Conservation (phyloP, 1,140 invertebrate genomes). For the Gyrodactylus bullatarudis region DNA sequence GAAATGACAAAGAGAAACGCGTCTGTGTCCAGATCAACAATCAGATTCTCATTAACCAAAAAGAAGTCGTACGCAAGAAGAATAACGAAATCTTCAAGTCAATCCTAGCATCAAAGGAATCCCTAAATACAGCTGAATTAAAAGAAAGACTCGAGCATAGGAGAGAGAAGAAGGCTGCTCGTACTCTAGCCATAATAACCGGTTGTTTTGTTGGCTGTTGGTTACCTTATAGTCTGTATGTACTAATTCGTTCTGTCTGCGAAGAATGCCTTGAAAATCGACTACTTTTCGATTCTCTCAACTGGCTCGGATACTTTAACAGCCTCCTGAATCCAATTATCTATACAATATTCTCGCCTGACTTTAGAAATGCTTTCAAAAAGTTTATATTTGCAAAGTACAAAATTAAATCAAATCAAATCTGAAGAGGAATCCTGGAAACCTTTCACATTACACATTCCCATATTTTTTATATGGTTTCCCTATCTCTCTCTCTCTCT, state of each 20-base stretch:
- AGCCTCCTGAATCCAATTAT: constrained; percentile 67
- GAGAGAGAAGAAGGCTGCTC: constrained; percentile 21
- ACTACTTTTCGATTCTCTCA: constrained; percentile 21
- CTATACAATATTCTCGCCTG: constrained; percentile 86
- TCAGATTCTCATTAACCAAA: too few relatives aligned
- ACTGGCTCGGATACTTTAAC: constrained; percentile 76
- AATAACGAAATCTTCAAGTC: neutral
- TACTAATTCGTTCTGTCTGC: constrained; percentile 19
- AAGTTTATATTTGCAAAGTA: constrained; percentile 8
- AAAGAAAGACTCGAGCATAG: constrained; percentile 18
- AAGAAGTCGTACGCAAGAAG: neutral
- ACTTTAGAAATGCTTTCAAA: constrained; percentile 80
- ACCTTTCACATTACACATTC: too few relatives aligned
- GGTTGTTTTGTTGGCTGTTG: constrained; percentile 6
- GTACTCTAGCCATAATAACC: constrained; percentile 25
- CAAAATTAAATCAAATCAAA: too few relatives aligned
- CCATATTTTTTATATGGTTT: too few relatives aligned
- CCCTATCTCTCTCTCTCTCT: too few relatives aligned
- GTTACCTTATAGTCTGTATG: neutral
- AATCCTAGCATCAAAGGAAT: neutral
- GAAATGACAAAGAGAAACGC: too few relatives aligned
- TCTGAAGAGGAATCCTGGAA: too few relatives aligned
- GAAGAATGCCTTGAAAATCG: constrained; percentile 12
- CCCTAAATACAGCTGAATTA: neutral
- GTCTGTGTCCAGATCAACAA: too few relatives aligned